phyloP scores from a whole-genome alignment of 2,113 vertebrate species.

The Furnarius figulus region DNA sequence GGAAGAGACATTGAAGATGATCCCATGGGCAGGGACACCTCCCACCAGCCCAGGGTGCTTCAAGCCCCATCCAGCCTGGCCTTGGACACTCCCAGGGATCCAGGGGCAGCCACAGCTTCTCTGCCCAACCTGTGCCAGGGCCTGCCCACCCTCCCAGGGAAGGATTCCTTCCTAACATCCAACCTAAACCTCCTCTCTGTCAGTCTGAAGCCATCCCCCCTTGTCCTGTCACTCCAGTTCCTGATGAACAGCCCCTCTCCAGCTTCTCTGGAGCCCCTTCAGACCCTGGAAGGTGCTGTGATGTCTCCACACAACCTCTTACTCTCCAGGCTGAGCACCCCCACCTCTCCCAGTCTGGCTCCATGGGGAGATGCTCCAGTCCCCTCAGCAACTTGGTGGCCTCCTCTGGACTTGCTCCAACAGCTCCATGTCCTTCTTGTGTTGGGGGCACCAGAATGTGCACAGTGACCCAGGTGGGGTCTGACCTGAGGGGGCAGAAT shows the following conservation, averaged over 20 bases:
- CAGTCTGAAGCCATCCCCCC: fast-evolving
- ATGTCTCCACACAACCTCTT: neutral
- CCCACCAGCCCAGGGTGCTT: neutral
- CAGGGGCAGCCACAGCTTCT: neutral
- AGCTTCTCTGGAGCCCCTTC: neutral
- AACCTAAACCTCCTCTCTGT: fast-evolving
- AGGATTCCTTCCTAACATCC: neutral
- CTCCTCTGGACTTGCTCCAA: neutral
- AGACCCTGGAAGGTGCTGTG: neutral
- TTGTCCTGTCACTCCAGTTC: too few species aligned
- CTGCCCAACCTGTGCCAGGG: neutral
- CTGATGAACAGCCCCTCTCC: neutral
- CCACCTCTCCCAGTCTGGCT: neutral
- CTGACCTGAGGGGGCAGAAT: neutral
- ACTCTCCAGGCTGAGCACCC: neutral
- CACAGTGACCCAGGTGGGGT: neutral
- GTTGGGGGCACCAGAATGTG: neutral
- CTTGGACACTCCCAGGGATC: neutral
- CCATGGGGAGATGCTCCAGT: neutral
- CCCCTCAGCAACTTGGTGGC: neutral
- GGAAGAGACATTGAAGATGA: neutral
- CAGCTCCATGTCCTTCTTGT: neutral
- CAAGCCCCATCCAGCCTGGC: too few species aligned
- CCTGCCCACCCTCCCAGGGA: neutral
- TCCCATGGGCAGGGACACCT: neutral